phyloP scores from a whole-genome alignment of 1,140 invertebrate species.

The Drosophila mayri region DNA sequence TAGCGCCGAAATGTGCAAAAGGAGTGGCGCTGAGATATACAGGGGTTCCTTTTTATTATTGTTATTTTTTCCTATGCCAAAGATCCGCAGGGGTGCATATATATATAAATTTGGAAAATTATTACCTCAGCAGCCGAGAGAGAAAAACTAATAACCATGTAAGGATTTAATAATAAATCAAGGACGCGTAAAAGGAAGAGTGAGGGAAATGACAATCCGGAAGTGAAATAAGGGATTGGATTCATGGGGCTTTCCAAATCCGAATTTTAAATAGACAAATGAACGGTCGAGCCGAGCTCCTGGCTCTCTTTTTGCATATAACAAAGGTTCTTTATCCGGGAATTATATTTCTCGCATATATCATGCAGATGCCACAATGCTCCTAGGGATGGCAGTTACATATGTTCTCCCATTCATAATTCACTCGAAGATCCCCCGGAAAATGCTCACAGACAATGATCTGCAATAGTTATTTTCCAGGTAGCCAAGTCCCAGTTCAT shows the following conservation, averaged over 20 bases:
- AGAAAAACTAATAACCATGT: constrained; percentile 81
- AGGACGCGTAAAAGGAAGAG: constrained; percentile 28
- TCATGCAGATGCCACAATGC: constrained; percentile 53
- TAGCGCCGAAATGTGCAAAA: constrained; percentile 66
- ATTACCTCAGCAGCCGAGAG: constrained; percentile 55
- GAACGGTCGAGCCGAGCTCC: constrained; percentile 15
- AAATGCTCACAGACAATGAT: constrained; percentile 23
- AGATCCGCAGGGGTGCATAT: constrained; percentile 68
- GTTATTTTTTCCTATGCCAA: constrained; percentile 23
- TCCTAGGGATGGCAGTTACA: constrained; percentile 56
- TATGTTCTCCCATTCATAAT: constrained; percentile 50
- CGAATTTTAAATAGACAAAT: constrained; percentile 71
- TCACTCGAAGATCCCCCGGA: constrained; percentile 6
- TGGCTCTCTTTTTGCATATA: constrained; percentile 20
- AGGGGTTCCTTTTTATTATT: constrained; percentile 24
- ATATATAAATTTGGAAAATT: constrained; percentile 56
- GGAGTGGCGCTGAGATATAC: constrained; percentile 50
- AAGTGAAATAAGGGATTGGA: constrained; percentile 16
- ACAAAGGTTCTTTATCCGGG: constrained; percentile 39
- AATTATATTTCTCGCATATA: constrained; percentile 53
- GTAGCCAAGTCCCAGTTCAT: constrained; percentile 26
- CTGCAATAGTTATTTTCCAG: constrained; percentile 30
- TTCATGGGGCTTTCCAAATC: constrained; percentile 48
- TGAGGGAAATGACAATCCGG: neutral
- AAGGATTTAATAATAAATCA: constrained; percentile 82